Evolutionary conservation across 2,113 vertebrate genomes (phyloP), one percentile per base, ranked within the genome.

Genomic region (Percopsis transmontana): DNA sequence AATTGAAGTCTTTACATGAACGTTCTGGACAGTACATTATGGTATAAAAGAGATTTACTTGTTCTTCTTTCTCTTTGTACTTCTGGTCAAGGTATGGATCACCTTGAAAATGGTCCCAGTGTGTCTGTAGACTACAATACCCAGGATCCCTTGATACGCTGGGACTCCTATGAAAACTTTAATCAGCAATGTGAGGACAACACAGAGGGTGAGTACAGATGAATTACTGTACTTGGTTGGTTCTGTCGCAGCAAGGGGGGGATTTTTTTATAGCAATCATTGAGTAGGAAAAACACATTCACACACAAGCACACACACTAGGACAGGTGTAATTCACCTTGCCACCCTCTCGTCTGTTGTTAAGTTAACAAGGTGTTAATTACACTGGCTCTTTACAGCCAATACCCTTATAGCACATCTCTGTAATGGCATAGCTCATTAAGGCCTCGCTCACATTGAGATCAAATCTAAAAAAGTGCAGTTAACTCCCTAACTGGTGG

Each of bases 71-170:
- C 53, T 78, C 6, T 82, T 65, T 16, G 54, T 62, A 76, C 65
- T 79, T 68, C 51, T 77, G 79, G 72, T 81, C 74, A 72, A 99
- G 97, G 94, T 70, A 95, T 98, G 95, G 95, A 96, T 19, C 95
- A 97, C 64, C 91, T 99, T 76, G 97, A 98, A 87, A 99, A 99
- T 0, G 96, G 96, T 8, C 96, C 97, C 0, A 96, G 95, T 0
- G 96, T 99, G 67, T 98, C 95, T 0, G 97, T 99, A 55, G 97
- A 99, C 88, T 99, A 98, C 86, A 98, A 98, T 81, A 99, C 96
- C 0, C 95, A 97, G 0, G 97, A 99, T 68, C 93, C 96, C 0
- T 94, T 99, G 62, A 98, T 99, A 79, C 97, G 97, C 60, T 98
- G 97, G 95, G 97, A 99, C 57, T 99, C 97, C 5, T 99, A 99